phyloP scores from a whole-genome alignment of 1,140 invertebrate genomes.

The Potamilus streckersoni region DNA sequence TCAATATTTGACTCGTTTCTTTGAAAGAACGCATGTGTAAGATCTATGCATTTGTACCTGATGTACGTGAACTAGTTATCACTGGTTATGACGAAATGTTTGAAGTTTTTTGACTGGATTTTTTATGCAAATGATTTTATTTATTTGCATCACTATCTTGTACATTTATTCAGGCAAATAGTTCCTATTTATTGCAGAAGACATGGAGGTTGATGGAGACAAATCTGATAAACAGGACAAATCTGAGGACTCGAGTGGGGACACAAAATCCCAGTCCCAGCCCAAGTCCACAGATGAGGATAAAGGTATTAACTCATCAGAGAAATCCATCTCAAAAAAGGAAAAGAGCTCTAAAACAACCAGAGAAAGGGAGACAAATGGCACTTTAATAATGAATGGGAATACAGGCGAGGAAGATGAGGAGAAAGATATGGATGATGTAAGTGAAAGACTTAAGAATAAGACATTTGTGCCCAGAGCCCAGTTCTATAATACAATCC shows the following conservation, averaged over 20 bases:
- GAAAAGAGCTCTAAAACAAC: neutral
- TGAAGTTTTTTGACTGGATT: too few relatives aligned
- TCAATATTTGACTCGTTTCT: too few relatives aligned
- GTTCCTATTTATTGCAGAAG: conserved; percentile 17
- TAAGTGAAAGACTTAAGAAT: conserved; percentile 17
- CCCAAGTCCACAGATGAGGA: neutral
- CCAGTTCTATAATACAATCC: too few relatives aligned
- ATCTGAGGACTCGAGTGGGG: too few relatives aligned
- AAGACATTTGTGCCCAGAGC: neutral
- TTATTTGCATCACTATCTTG: too few relatives aligned
- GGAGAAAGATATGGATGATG: conserved; percentile 41
- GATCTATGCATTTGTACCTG: too few relatives aligned
- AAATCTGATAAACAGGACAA: conserved; percentile 10
- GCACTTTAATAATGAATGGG: conserved; percentile 37
- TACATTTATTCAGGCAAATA: too few relatives aligned
- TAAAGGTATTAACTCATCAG: neutral
- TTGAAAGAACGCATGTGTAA: too few relatives aligned
- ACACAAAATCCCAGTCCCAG: too few relatives aligned
- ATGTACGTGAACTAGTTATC: too few relatives aligned
- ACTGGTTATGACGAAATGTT: too few relatives aligned
- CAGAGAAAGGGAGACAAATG: conserved; percentile 2
- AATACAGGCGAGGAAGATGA: conserved; percentile 29
- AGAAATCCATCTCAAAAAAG: neutral
- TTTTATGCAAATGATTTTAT: too few relatives aligned
- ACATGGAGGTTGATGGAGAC: conserved; percentile 29